phyloP scores from a whole-genome alignment of 2,113 vertebrate genomes.

The Puma concolor region DNA sequence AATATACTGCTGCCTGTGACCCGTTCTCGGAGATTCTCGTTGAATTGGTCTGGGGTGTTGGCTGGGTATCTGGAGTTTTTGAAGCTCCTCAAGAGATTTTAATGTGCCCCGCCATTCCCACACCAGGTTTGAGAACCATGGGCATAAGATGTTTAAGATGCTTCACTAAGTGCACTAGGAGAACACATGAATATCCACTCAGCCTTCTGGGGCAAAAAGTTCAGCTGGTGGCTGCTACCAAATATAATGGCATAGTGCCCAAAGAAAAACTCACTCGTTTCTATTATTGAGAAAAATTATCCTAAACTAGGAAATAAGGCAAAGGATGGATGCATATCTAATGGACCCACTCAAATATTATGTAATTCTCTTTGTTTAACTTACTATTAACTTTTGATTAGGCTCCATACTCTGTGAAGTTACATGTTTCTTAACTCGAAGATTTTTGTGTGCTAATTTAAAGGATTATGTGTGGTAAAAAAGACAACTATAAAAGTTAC shows the following conservation, averaged over 20 bases:
- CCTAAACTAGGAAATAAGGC: neutral
- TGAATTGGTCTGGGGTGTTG: neutral
- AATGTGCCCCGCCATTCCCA: neutral
- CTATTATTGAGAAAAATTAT: neutral
- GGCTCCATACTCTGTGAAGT: neutral
- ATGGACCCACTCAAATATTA: neutral
- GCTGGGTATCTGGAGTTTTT: neutral
- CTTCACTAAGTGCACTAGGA: neutral
- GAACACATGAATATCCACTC: neutral
- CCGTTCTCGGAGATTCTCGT: neutral
- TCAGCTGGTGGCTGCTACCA: neutral
- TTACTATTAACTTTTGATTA: constrained; percentile 30
- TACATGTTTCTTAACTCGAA: neutral
- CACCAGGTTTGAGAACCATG: neutral
- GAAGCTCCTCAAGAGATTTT: neutral
- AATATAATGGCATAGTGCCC: neutral
- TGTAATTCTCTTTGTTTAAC: neutral
- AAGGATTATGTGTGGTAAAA: neutral
- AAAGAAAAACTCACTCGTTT: neutral
- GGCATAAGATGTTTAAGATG: neutral
- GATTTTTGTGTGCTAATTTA: neutral
- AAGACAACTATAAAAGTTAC: neutral
- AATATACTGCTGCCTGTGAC: neutral
- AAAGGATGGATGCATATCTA: neutral
- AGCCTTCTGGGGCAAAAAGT: neutral